Conservation (phyloP, 2,113 vertebrate species). For the Centropus bengalensis region DNA sequence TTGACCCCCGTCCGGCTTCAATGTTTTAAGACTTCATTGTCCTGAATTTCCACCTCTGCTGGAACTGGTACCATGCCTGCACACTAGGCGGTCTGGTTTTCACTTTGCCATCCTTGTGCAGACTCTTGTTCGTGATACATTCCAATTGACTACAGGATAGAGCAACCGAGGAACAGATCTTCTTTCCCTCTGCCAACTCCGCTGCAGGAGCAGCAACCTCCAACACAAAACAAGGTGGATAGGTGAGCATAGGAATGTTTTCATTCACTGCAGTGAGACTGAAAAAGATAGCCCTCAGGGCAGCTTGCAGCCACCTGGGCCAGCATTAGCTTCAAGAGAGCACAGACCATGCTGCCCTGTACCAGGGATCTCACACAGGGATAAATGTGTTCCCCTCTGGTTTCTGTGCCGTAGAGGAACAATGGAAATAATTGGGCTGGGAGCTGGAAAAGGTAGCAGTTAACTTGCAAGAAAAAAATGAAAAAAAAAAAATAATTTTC, state of each 20-base stretch:
- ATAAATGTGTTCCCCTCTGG: background rate
- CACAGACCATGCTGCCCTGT: background rate
- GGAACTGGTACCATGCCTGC: background rate
- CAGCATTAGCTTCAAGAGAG: background rate
- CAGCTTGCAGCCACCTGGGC: background rate
- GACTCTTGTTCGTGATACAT: background rate
- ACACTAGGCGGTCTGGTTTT: background rate
- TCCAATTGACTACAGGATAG: background rate
- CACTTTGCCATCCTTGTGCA: background rate
- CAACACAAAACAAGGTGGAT: background rate
- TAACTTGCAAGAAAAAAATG: background rate
- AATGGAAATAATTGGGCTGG: background rate
- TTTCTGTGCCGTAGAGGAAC: background rate
- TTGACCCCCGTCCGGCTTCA: background rate
- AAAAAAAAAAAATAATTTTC: background rate
- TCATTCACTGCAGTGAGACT: accelerated
- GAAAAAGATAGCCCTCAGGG: background rate
- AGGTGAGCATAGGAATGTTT: background rate
- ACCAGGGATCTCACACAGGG: background rate
- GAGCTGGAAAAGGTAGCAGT: background rate
- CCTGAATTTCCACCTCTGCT: background rate
- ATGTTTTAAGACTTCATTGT: background rate
- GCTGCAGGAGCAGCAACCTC: background rate
- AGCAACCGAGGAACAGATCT: background rate
- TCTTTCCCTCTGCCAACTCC: background rate